Base-by-base conservation (phyloP, 2,888 invertebrate species). In the Troides oblongomaculatus region DNA sequence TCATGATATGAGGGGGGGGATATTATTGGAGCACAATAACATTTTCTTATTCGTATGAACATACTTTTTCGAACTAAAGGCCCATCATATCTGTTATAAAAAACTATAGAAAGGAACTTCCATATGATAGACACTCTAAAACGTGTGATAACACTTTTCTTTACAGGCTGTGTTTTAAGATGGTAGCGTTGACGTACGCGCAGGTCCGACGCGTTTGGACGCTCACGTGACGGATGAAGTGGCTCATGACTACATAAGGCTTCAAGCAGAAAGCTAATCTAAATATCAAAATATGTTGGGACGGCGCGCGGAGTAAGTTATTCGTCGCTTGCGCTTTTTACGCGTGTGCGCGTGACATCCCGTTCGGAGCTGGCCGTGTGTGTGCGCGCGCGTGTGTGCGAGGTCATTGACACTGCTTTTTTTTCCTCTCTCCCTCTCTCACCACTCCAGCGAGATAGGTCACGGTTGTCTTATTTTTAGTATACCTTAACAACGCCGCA, bases 331-430 rank as follows among this genome's bases (percentile, higher is more conserved):
- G 65, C 73, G 71, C 71, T 23, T 18, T 23, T 62, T 57, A 56
- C 53, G 53, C 50, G 57, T 58, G 66, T 69, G 53, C 68, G 50
- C 43, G 66, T 69, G 58, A 72, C 66, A 74, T 77, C 78, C 77
- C 77, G 77, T 77, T 77, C 65, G 18, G 14, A 53, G 18, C 12
- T 64, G 36, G 61, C 50, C 25, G 53, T 64, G 65, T 70, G 69
- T 65, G 64, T 68, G 62, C 61, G 69, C 61, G 65, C 66, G 71
- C 63, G 69, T 64, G 73, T 64, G 72, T 69, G 61, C 59, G n/a
- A 70, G 77, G 72, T 73, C 77, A 73, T 75, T 77, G 77, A 77
- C 78, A 75, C 71, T 70, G 72, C 57, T 72, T 76, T 77, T 78
- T 72, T 64, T 68, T 53, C 30, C 30, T 25, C 30, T 30, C 30